phyloP scores from a whole-genome alignment of 2,888 invertebrate species.

The Ophion ellenae region DNA sequence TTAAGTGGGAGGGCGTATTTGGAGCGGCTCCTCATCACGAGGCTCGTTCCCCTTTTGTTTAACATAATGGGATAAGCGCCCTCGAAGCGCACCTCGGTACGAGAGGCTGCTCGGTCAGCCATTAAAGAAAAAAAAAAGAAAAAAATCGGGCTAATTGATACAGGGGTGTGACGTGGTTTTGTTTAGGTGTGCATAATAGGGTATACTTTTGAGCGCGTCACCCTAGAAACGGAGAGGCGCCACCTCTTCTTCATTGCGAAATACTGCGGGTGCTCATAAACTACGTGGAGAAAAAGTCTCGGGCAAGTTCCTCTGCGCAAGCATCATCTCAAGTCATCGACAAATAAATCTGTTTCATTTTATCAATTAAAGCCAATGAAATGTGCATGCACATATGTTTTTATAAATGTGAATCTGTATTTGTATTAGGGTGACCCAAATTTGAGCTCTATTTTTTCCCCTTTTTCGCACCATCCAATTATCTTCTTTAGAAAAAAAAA shows the following conservation, averaged over 20 bases:
- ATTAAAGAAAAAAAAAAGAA: constrained; percentile 16
- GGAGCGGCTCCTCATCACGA: constrained; percentile 33
- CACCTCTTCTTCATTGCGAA: constrained; percentile 14
- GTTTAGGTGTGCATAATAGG: constrained; percentile 19
- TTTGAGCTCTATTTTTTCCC: no score
- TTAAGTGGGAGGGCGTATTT: constrained; percentile 27
- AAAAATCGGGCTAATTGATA: constrained; percentile 38
- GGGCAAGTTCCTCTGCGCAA: background rate
- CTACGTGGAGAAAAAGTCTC: constrained; percentile 1
- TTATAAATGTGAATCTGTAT: background rate
- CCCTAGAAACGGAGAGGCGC: constrained; percentile 19
- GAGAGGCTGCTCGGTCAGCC: constrained; percentile 17
- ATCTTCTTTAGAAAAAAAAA: no score
- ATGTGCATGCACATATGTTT: background rate
- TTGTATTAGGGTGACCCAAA: no score
- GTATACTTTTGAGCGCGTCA: constrained; percentile 19
- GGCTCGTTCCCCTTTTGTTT: constrained; percentile 59
- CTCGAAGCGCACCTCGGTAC: constrained; percentile 20
- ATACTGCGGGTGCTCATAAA: background rate
- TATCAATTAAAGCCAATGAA: background rate
- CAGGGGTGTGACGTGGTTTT: constrained; percentile 38
- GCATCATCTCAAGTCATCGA: background rate
- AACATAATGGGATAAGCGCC: constrained; percentile 62
- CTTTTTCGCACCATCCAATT: no score
- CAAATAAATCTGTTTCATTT: background rate